These are phyloP conservation scores for Hartigia nigra DNA, from an alignment of 2,888 invertebrate species.

Conservation along the genomic window DNA sequence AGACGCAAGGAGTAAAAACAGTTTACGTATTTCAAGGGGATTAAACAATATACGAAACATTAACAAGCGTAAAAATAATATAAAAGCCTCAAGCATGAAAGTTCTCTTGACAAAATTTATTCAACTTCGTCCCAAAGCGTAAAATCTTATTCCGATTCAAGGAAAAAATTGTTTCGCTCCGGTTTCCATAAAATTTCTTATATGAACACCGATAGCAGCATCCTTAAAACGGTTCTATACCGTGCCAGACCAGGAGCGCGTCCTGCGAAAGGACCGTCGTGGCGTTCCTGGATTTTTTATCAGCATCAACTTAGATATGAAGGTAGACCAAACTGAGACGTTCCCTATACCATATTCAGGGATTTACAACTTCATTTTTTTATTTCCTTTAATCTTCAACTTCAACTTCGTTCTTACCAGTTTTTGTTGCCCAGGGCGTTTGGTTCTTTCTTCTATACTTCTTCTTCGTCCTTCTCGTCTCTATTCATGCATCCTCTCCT, in stretches of 20 bases:
- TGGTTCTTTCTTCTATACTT: background rate
- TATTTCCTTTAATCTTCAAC: background rate
- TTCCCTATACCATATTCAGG: background rate
- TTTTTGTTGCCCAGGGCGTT: conserved; percentile 42
- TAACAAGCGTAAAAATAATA: background rate
- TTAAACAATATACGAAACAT: background rate
- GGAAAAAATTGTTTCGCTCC: background rate
- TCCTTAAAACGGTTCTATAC: background rate
- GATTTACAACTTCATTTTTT: background rate
- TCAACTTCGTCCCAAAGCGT: background rate
- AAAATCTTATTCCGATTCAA: background rate
- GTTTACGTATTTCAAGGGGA: background rate
- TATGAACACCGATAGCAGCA: background rate
- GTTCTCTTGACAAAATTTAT: background rate
- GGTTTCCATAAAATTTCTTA: background rate
- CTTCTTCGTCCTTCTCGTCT: background rate
- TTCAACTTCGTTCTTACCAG: conserved; percentile 33
- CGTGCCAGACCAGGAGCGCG: background rate
- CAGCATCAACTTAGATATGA: background rate
- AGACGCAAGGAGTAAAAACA: background rate
- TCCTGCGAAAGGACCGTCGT: background rate
- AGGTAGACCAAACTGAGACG: background rate
- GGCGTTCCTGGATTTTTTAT: background rate
- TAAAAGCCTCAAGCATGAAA: background rate
- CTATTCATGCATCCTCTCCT: background rate